Evolutionary conservation across 2,888 invertebrate genomes (phyloP).

Genomic region (Chalcis sispes): DNA sequence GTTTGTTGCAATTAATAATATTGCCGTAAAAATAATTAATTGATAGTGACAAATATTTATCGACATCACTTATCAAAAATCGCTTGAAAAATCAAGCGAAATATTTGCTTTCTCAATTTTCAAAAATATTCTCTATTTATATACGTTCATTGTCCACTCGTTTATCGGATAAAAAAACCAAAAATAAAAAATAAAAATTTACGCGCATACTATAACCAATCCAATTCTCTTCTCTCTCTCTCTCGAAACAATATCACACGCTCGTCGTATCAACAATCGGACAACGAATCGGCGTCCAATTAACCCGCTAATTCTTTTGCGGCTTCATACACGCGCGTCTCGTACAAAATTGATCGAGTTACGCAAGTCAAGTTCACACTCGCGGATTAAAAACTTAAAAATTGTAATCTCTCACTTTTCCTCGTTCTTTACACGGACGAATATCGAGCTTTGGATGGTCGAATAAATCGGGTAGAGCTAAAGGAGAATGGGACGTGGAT

Average conservation of each 20-base stretch:
- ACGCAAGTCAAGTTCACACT: neutral
- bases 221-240: no score
- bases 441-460: neutral
- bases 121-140: neutral
- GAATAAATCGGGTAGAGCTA: neutral
- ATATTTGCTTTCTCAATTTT: neutral
- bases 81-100: neutral
- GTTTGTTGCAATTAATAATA: no score
- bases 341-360: constrained; percentile 6
- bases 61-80: no score
- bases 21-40: no score
- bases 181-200: neutral
- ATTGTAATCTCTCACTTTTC: neutral
- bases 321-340: neutral
- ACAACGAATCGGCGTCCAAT: neutral
- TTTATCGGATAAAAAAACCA: no score
- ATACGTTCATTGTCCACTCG: no score
- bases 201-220: no score
- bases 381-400: neutral
- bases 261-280: neutral
- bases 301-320: neutral
- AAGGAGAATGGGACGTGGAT: neutral
- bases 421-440: neutral
- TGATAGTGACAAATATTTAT: no score
- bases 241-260: no score